Percentiles rank a stretch among this genome's conserved stretches.
phyloP scores from a whole-genome alignment of 2,888 invertebrate genomes.

The Villa cingulata region DNA sequence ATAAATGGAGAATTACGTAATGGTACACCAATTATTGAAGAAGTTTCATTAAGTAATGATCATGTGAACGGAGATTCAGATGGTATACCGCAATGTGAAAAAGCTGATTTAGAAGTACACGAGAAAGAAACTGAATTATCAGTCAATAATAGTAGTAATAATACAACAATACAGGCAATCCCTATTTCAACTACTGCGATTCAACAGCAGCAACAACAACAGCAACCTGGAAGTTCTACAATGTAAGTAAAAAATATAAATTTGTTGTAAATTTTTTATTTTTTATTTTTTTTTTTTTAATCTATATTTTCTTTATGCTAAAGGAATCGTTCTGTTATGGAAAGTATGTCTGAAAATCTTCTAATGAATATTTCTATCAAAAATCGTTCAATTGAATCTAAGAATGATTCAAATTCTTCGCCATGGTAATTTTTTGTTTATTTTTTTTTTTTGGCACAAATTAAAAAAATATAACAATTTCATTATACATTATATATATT shows the following conservation, averaged over 20 bases:
- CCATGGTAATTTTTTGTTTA: constrained; percentile 24
- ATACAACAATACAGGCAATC: neutral
- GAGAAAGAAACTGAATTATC: constrained; percentile 46
- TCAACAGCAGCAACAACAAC: neutral
- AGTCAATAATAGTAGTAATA: constrained; percentile 13
- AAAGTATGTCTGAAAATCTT: constrained; percentile 35
- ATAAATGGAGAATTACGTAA: constrained; percentile 32
- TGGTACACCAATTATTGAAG: constrained; percentile 33
- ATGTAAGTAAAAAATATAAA: constrained; percentile 2
- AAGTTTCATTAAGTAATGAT: constrained; percentile 26
- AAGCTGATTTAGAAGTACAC: constrained; percentile 56
- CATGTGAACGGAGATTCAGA: constrained; percentile 24
- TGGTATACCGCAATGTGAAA: constrained; percentile 41
- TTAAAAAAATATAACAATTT: neutral
- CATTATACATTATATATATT: neutral
- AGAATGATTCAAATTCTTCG: constrained; percentile 26
- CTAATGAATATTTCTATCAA: constrained; percentile 36
- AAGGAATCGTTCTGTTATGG: constrained; percentile 36
- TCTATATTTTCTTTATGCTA: neutral
- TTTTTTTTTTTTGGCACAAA: neutral
- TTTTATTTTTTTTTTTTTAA: neutral
- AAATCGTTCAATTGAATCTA: constrained; percentile 31
- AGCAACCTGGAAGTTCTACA: neutral
- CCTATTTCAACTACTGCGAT: constrained; percentile 8
- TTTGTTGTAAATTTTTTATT: neutral